Evolutionary conservation across 2,797 vertebrate genomes (phyloP).

Genomic region (Caiman crocodilus): DNA sequence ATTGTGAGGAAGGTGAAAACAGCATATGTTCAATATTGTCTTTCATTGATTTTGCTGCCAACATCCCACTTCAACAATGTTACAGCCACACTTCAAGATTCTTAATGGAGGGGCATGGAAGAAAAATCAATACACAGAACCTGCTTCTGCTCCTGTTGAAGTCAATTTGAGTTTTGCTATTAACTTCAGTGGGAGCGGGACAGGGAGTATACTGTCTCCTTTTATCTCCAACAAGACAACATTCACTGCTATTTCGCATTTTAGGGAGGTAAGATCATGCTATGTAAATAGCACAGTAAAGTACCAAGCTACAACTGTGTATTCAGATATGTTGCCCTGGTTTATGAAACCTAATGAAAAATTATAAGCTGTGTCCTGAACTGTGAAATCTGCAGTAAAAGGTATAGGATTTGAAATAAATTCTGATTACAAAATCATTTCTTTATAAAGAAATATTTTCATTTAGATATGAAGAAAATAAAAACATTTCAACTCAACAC

Average conservation of each 20-base stretch:
- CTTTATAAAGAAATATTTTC: slow-evolving; percentile 46
- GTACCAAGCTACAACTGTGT: neutral
- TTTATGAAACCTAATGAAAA: slow-evolving; percentile 57
- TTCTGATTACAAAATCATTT: slow-evolving; percentile 63
- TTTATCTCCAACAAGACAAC: slow-evolving; percentile 40
- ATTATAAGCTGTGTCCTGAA: slow-evolving; percentile 36
- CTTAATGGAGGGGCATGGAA: slow-evolving; percentile 67
- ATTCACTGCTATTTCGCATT: neutral
- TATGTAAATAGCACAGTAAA: slow-evolving; percentile 17
- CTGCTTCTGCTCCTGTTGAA: slow-evolving; percentile 62
- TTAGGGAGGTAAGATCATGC: neutral
- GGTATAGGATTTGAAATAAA: slow-evolving; percentile 65
- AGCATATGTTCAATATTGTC: slow-evolving; percentile 71
- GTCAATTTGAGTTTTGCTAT: slow-evolving; percentile 60
- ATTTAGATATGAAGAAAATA: slow-evolving; percentile 30
- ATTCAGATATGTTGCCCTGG: neutral
- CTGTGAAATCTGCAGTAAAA: slow-evolving; percentile 41
- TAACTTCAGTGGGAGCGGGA: slow-evolving; percentile 62
- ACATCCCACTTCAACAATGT: slow-evolving; percentile 72
- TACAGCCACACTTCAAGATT: slow-evolving; percentile 68
- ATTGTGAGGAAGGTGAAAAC: slow-evolving; percentile 64
- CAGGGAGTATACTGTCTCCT: slow-evolving; percentile 64
- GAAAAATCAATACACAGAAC: slow-evolving; percentile 76
- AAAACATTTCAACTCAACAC: slow-evolving; percentile 37
- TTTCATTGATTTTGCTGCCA: slow-evolving; percentile 77